phyloP scores from a whole-genome alignment of 2,888 invertebrate genomes.

The Dynastes hyllus region DNA sequence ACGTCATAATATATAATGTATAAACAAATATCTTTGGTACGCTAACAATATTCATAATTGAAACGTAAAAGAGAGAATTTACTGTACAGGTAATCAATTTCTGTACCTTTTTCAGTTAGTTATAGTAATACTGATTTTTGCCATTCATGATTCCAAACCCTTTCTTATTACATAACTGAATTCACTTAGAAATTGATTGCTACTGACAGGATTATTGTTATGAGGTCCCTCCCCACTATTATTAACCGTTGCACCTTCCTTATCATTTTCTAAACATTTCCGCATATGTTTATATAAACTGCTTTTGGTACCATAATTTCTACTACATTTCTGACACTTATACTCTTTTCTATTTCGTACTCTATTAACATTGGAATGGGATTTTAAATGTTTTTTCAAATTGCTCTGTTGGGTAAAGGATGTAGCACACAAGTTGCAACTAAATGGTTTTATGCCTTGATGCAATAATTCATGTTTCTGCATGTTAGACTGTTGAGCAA shows the following conservation, averaged over 20 bases:
- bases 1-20: not conserved
- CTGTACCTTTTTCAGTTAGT: not conserved
- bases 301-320: conserved; percentile 24
- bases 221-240: not conserved
- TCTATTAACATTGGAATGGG: conserved; percentile 48
- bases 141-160: not conserved
- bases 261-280: conserved; percentile 18
- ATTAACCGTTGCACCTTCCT: not conserved
- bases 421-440: conserved; percentile 53
- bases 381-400: conserved; percentile 55
- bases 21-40: conserved; percentile 15
- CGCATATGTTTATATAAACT: conserved; percentile 48
- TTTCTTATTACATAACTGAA: conserved; percentile 20
- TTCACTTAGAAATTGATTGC: conserved; percentile 34
- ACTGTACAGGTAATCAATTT: not conserved
- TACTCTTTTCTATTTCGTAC: not conserved
- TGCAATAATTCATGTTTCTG: conserved; percentile 57
- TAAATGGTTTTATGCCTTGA: conserved; percentile 56
- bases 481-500: conserved; percentile 57
- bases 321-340: conserved; percentile 31
- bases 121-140: not conserved
- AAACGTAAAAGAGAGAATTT: not conserved
- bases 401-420: conserved; percentile 57
- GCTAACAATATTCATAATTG: conserved; percentile 1
- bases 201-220: not conserved